A percentile compares a stretch with the other conserved stretches of the same genome.
Conservation (phyloP, 2,797 vertebrate genomes). For the Acanthiza pusilla region DNA sequence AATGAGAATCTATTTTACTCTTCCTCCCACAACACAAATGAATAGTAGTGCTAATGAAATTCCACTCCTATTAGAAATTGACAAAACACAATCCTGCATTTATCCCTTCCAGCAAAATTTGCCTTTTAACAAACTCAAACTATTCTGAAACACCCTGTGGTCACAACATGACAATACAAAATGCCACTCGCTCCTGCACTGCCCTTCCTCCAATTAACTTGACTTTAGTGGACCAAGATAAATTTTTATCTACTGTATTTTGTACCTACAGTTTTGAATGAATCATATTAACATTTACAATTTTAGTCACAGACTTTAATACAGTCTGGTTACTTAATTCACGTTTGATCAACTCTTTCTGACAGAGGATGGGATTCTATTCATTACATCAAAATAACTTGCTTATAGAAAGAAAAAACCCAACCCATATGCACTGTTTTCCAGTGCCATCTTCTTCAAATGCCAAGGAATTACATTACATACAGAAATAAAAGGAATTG, state of each 20-base stretch:
- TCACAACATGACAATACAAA: background rate
- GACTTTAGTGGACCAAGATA: background rate
- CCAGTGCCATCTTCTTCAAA: background rate
- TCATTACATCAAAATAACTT: background rate
- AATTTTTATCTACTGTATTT: background rate
- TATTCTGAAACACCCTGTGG: background rate
- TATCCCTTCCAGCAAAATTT: slow-evolving; percentile 25
- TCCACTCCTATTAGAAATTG: slow-evolving; percentile 42
- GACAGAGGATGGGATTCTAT: background rate
- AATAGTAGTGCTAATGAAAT: slow-evolving; percentile 52
- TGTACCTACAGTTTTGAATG: background rate
- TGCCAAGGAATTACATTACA: background rate
- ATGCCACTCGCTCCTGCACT: background rate
- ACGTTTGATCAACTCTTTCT: background rate
- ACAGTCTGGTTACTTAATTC: background rate
- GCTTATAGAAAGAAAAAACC: background rate
- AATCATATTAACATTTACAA: background rate
- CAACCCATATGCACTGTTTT: background rate
- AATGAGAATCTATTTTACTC: slow-evolving; percentile 60
- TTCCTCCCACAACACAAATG: slow-evolving; percentile 55
- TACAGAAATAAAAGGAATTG: slow-evolving; percentile 5
- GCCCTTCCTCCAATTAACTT: background rate
- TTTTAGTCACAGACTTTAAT: background rate
- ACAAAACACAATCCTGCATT: slow-evolving; percentile 39
- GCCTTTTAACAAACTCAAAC: slow-evolving; percentile 43